Percentiles rank a stretch among this genome's conserved stretches.
phyloP scores from a whole-genome alignment of 2,888 invertebrate genomes.

The Cheilosia scutellata region DNA sequence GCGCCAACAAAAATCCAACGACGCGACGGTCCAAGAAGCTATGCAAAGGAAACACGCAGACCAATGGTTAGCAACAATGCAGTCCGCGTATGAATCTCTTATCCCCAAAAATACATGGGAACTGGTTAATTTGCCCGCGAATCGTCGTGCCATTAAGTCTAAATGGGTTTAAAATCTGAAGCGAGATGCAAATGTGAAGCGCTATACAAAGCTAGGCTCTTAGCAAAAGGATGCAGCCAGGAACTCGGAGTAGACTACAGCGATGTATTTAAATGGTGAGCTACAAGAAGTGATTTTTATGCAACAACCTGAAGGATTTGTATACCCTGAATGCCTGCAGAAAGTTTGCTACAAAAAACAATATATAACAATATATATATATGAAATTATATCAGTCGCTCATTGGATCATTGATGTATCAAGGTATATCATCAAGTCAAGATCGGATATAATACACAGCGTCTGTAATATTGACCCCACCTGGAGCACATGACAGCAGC shows the following conservation, averaged over 20 bases:
- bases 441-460: constrained; percentile 46
- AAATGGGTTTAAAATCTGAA: constrained; percentile 53
- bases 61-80: constrained; percentile 15
- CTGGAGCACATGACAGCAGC: constrained; percentile 41
- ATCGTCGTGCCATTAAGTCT: constrained; percentile 13
- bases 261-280: constrained; percentile 61
- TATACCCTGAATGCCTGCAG: not conserved
- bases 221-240: constrained; percentile 49
- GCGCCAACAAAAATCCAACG: constrained; percentile 1
- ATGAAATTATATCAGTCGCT: constrained; percentile 55
- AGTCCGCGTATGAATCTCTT: constrained; percentile 17
- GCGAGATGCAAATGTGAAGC: not conserved
- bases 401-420: constrained; percentile 57
- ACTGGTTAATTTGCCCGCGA: constrained; percentile 31
- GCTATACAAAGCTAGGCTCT: constrained; percentile 15
- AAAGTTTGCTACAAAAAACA: constrained; percentile 62
- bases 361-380: constrained; percentile 76
- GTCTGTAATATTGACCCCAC: constrained; percentile 48
- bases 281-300: constrained; percentile 50
- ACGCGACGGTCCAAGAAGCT: constrained; percentile 20
- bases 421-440: constrained; percentile 42
- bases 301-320: constrained; percentile 38
- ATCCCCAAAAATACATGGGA: constrained; percentile 22
- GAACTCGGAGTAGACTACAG: constrained; percentile 52
- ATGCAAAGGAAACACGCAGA: constrained; percentile 4